Base-by-base conservation (phyloP, 1,140 invertebrate species). In the Zaprionus ornatus region DNA sequence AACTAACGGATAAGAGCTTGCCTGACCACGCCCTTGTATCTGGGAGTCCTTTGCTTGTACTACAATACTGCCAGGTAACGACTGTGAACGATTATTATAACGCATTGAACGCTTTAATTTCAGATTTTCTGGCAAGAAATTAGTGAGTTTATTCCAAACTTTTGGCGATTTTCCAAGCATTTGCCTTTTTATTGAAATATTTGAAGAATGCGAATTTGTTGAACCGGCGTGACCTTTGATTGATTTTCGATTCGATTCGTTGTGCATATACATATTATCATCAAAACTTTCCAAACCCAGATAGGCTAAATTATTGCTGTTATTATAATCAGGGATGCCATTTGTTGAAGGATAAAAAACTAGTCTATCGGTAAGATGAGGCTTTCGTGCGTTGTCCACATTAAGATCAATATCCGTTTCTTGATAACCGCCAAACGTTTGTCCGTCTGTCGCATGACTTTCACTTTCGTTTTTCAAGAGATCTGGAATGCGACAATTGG, bases 31-130 rank as follows among this genome's bases (percentile, higher is more conserved):
- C 25, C 50, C 10, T 63, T 81, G 77, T 57, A 77, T 77, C 54
- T 87, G 69, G n/a, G 56, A 59, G 17, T 52, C 75, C 42, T 72
- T 64, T n/a, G 45, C 52, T 77, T 95, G 93, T 59, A 93, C 93
- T 56, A 93, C 93, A 69, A 95, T 94, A n/a, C 95, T 95, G 17
- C 95, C 94, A 1, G 97, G 96, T 70, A 98, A 93, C 0, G 97
- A 97, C 83, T 97, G 95, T 27, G 97, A 97, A 79, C 97, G 94
- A 92, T 96, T 95, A 70, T 96, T 95, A 71, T 96, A 94, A 92
- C 96, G 97, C 7, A 95, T 94, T 4, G 77, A 71, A 2, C 82
- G 77, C 32, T 92, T 92, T 50, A 97, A 92, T 92, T 97, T 96
- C 4, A 91, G 40, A 71, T 97, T 93, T 90, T 97, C 96, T 0